These are phyloP conservation scores for fruit fly (Drosophila melanogaster) DNA, from an alignment of 1,140 invertebrate genomes.

Conservation along the genomic window Release_6_plus_ISO1_MT NT_033777.3:23346501-23347000, in stretches of 20 bases:
- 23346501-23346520: slow-evolving; percentile 70
- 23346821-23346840: too few relatives aligned
- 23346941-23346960: too few relatives aligned
- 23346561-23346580: slow-evolving; percentile 73
- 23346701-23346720: slow-evolving; percentile 4
- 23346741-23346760: background rate
- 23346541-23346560: slow-evolving; percentile 62
- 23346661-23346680: slow-evolving; percentile 66
- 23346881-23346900: too few relatives aligned
- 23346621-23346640: slow-evolving; percentile 32
- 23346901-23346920: too few relatives aligned
- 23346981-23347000: too few relatives aligned
- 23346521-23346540: slow-evolving; percentile 60
- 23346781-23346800: background rate
- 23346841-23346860: too few relatives aligned
- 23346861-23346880: too few relatives aligned
- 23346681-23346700: slow-evolving; percentile 11
- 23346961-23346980: too few relatives aligned
- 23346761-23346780: background rate
- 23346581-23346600: slow-evolving; percentile 42
- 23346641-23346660: slow-evolving; percentile 70
- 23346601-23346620: slow-evolving; percentile 33
- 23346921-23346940: too few relatives aligned
- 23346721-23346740: background rate
- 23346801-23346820: too few relatives aligned